Percentiles rank a stretch among this genome's conserved stretches.
phyloP scores from a whole-genome alignment of 2,888 invertebrate genomes.

The Lumbricus terrestris region DNA sequence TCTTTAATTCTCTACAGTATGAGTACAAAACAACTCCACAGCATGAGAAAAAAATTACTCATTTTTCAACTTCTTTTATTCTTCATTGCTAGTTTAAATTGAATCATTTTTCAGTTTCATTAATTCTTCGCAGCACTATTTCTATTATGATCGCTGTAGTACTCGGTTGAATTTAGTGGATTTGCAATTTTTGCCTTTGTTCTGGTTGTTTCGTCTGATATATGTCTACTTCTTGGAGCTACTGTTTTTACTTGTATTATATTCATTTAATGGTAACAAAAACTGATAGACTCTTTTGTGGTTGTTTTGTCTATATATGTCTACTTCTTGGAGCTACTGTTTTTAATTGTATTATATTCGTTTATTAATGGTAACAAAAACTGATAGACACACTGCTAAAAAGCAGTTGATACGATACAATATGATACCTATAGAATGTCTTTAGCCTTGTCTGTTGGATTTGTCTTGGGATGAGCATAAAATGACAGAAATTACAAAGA shows the following conservation, averaged over 20 bases:
- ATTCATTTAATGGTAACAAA: too few relatives aligned
- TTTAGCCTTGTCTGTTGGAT: too few relatives aligned
- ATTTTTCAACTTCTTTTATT: slow-evolving; percentile 98
- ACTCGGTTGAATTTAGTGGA: not conserved
- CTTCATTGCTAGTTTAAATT: slow-evolving; percentile 65
- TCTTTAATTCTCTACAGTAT: slow-evolving; percentile 82
- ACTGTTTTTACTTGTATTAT: not conserved
- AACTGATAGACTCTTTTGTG: not conserved
- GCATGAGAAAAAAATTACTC: slow-evolving; percentile 72
- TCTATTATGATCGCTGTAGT: not conserved
- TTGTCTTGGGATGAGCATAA: too few relatives aligned
- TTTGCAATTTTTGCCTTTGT: not conserved
- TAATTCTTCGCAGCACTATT: slow-evolving; percentile 64
- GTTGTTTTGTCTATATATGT: not conserved
- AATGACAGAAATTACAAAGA: too few relatives aligned
- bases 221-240: not conserved
- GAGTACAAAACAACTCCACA: slow-evolving; percentile 74
- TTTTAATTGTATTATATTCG: too few relatives aligned
- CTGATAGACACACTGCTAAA: too few relatives aligned
- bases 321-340: not conserved
- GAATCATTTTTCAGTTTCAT: slow-evolving; percentile 99
- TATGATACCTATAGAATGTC: too few relatives aligned
- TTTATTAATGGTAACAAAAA: too few relatives aligned
- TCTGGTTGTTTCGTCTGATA: not conserved
- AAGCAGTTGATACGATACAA: too few relatives aligned